These are phyloP conservation scores for Cotesia chilonis DNA, from an alignment of 1,140 invertebrate species.

Conservation along the genomic window DNA sequence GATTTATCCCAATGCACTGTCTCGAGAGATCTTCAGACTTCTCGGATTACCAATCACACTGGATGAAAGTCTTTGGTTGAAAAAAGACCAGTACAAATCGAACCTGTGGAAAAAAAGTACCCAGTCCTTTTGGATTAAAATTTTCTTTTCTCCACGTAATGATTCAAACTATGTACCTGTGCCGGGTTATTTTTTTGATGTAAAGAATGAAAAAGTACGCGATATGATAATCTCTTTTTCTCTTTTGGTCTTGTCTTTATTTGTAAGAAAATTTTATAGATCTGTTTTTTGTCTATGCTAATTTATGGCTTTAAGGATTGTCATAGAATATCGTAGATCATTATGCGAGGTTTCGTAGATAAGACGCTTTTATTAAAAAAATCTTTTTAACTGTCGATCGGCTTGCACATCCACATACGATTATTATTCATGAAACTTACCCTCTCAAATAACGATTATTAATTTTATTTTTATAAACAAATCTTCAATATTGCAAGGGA, in stretches of 20 bases:
- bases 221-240: too few relatives aligned
- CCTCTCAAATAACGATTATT: too few relatives aligned
- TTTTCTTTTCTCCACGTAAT: neutral
- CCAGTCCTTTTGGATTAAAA: too few relatives aligned
- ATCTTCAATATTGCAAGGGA: too few relatives aligned
- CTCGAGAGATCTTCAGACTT: constrained; percentile 19
- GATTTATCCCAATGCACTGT: constrained; percentile 26
- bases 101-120: neutral
- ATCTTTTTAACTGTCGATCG: neutral
- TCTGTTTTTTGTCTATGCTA: constrained; percentile 53
- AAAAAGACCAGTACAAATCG: neutral
- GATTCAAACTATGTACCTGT: neutral
- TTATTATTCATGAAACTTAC: too few relatives aligned
- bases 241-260: neutral
- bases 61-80: neutral
- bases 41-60: constrained; percentile 10
- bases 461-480: too few relatives aligned
- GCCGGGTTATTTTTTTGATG: neutral
- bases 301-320: constrained; percentile 47
- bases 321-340: constrained; percentile 37
- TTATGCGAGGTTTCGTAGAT: neutral
- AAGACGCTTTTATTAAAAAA: neutral
- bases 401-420: too few relatives aligned
- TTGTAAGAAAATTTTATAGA: constrained; percentile 45
- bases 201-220: neutral